Base-by-base conservation (phyloP, 2,888 invertebrate species). In the Pachymerium ferrugineum region DNA sequence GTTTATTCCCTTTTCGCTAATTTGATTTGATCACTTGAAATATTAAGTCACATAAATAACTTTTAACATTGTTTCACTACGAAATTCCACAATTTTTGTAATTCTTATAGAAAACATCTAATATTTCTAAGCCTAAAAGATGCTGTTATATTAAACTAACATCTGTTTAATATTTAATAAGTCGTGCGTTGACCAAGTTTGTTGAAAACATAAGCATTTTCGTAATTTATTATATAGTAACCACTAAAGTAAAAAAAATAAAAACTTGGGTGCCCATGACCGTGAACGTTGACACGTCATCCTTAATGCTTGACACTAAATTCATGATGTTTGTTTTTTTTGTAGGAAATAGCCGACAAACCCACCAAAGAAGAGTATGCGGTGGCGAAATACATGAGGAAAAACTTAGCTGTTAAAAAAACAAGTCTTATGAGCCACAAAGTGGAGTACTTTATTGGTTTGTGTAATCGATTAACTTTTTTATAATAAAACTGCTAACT, bases 381-480 rank as follows among this genome's bases (percentile, higher is more conserved):
- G 0, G 88, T 99, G 68, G 98, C 97, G 0, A 94, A 94, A 83
- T 97, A 94, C 91, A 85, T 99, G 79, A 90, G 94, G 73, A 92
- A 93, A 77, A 95, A 96, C 84, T 90, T 97, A 28, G 94, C 93
- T 35, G 92, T 91, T 2, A 97, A 97, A 85, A 94, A 93, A 82
- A 97, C 97, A 0, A 97, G 96, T 83, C 94, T 98, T 82, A 87
- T 97, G 72, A 94, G 93, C 81, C 97, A 98, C 83, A 92, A 94
- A 83, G 97, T 98, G 12, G 94, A 96, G 82, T 98, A 97, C 84
- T 98, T 98, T 81, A 94, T 94, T 78, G 94, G 95, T 89, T 85
- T 33, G 33, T 70, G 16, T 68, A 3, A 68, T 8, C 16, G 16
- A 68, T 68, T 0, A 1, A 10, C 16, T 68, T 19, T 12, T 68